Percentiles rank a stretch among this genome's conserved stretches.
These are phyloP conservation scores for Priocnemis perturbator DNA, from an alignment of 2,888 invertebrate species.

Conservation along the genomic window DNA sequence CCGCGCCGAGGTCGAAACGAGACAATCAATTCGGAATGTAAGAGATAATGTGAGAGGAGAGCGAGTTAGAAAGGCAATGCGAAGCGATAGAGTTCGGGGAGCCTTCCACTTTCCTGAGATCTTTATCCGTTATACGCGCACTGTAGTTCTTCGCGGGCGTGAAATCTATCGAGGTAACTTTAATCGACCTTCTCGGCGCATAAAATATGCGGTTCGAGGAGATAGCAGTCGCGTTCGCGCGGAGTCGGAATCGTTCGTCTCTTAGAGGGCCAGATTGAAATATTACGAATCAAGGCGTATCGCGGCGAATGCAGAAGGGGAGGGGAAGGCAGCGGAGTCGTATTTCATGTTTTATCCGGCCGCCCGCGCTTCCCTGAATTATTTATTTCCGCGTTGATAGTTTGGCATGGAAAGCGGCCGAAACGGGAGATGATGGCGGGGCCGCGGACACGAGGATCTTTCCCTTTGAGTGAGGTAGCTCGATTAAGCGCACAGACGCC, in stretches of 20 bases:
- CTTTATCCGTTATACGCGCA: conserved; percentile 35
- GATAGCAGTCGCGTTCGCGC: background rate
- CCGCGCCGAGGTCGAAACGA: conserved; percentile 23
- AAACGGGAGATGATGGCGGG: background rate
- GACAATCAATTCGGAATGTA: conserved; percentile 46
- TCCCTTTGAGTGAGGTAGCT: conserved; percentile 8
- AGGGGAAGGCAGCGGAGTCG: conserved; percentile 12
- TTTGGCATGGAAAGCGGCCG: conserved; percentile 11
- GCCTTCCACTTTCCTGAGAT: conserved; percentile 42
- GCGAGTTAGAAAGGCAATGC: conserved; percentile 17
- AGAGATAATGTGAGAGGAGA: conserved; percentile 38
- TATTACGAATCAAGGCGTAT: conserved; percentile 32
- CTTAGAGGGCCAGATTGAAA: conserved; percentile 35
- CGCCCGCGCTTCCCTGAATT: conserved; percentile 34
- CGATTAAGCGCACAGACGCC: conserved; percentile 1
- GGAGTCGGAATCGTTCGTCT: conserved; percentile 20
- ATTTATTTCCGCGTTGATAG: conserved; percentile 35
- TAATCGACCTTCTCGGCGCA: conserved; percentile 20
- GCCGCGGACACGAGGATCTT: no score
- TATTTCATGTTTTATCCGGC: conserved; percentile 47
- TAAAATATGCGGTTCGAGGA: conserved; percentile 21
- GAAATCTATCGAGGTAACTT: conserved; percentile 17
- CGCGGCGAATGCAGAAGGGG: background rate
- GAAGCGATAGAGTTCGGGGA: conserved; percentile 6
- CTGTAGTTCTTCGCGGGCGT: conserved; percentile 32